Evolutionary conservation across 1,140 invertebrate genomes (phyloP), one percentile per base, ranked within the genome.

Genomic region (Drosophila kurseongensis): DNA sequence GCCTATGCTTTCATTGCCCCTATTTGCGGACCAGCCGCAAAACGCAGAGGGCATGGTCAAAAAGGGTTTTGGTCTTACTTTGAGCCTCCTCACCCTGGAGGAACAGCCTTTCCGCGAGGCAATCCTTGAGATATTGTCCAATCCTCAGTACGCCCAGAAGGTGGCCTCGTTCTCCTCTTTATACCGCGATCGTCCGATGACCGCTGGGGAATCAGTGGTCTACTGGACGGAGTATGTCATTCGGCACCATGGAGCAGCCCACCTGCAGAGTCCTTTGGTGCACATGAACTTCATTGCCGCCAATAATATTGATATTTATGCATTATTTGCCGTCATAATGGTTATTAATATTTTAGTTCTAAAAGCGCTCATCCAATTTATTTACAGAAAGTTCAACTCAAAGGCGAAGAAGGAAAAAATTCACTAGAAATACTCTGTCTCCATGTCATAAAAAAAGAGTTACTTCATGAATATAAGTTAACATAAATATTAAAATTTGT

Each of bases 181-280:
- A 2, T 50, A 50, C 27, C 18, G 18, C 18, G 18, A 18, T 18
- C 18, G 18, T 2, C 18, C 18, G 2, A 18, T 18, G 18, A 18
- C 18, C 1, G 27, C 47, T 2, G 32, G 27, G 47, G 47, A 50
- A 8, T 50, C 47, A 4, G 47, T 50, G 27, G 4, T 50, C 47
- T 50, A 32, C 27, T 50, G 47, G 47, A 4, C 47, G 47, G 47
- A 50, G 27, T 50, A 50, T 13, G 47, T 50, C n/a, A 50, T 50
- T 0, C 47, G 47, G 0, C 23, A 23, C 23, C 23, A 23, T 23
- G 23, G 23, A 23, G 23, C 23, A 23, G 23, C 3, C 4, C 23
- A 50, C 4, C 47, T 50, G 9, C 18, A 18, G 18, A 18, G 18
- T 18, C 18, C 1, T 18, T 18, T 18, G 18, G 18, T 18, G 1